phyloP scores from a whole-genome alignment of 2,888 invertebrate species.

The Lasioglossum pauxillum region DNA sequence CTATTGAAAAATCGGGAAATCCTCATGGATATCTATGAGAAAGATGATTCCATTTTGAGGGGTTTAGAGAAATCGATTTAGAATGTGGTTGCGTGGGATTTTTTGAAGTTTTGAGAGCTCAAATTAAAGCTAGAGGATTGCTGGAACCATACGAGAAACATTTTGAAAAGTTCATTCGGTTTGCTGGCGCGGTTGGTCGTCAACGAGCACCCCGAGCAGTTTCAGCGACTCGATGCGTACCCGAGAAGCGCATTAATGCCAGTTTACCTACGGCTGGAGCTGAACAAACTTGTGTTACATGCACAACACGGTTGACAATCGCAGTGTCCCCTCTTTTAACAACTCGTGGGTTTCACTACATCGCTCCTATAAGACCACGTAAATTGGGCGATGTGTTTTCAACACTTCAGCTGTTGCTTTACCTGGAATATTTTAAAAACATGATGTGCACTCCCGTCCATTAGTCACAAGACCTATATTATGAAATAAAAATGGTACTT shows the following conservation, averaged over 20 bases:
- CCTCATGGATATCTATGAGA: too few species aligned
- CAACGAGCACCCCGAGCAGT: background rate
- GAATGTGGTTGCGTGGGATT: too few species aligned
- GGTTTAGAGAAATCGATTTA: too few species aligned
- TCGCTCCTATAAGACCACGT: background rate
- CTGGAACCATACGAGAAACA: background rate
- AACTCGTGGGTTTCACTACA: background rate
- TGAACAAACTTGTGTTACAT: constrained; percentile 12
- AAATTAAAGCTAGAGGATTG: too few species aligned
- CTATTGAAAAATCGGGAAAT: too few species aligned
- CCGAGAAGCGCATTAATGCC: constrained; percentile 2
- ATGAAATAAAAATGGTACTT: too few species aligned
- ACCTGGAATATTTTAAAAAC: background rate
- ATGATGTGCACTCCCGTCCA: too few species aligned
- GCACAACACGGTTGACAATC: background rate
- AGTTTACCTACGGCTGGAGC: constrained; percentile 24
- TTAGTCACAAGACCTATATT: too few species aligned
- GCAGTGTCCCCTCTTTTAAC: background rate
- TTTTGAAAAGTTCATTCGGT: constrained; percentile 37
- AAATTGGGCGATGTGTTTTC: background rate
- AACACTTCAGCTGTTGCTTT: background rate
- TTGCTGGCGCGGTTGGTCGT: background rate
- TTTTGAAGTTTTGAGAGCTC: too few species aligned
- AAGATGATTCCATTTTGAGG: too few species aligned
- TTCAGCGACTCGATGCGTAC: background rate